These are phyloP conservation scores for Capromys pilorides DNA, from an alignment of 2,797 vertebrate genomes.

Conservation along the genomic window DNA sequence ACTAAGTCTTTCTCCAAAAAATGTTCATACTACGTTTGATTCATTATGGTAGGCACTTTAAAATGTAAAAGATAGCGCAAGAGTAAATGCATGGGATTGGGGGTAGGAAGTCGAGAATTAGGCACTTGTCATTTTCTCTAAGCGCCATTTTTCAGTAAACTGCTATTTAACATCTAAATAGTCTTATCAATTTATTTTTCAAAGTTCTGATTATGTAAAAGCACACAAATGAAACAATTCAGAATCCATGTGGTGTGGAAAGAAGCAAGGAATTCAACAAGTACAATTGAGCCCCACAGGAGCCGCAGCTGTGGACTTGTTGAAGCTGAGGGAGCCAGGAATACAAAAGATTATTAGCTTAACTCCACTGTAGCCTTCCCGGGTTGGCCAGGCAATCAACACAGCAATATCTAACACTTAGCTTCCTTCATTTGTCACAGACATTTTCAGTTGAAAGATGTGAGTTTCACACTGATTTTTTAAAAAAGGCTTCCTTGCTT, in stretches of 20 bases:
- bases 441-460: constrained; percentile 63
- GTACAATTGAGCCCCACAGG: constrained; percentile 59
- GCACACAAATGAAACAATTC: constrained; percentile 67
- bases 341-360: constrained; percentile 58
- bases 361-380: constrained; percentile 40
- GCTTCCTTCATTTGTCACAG: constrained; percentile 36
- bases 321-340: neutral
- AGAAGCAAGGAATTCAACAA: constrained; percentile 63
- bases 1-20: constrained; percentile 20
- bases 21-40: neutral
- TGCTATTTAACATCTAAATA: constrained; percentile 65
- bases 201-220: constrained; percentile 55
- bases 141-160: constrained; percentile 8
- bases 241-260: constrained; percentile 57
- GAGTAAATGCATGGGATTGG: neutral
- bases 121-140: constrained; percentile 40
- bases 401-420: constrained; percentile 33
- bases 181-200: constrained; percentile 58
- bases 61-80: neutral
- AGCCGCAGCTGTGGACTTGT: constrained; percentile 30
- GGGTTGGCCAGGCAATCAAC: constrained; percentile 20
- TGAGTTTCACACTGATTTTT: constrained; percentile 19
- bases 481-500: neutral
- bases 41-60: neutral
- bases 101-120: neutral